A percentile compares a stretch with the other conserved stretches of the same genome.
Conservation (phyloP, 2,888 invertebrate species). For the Ophion slaviceki region DNA sequence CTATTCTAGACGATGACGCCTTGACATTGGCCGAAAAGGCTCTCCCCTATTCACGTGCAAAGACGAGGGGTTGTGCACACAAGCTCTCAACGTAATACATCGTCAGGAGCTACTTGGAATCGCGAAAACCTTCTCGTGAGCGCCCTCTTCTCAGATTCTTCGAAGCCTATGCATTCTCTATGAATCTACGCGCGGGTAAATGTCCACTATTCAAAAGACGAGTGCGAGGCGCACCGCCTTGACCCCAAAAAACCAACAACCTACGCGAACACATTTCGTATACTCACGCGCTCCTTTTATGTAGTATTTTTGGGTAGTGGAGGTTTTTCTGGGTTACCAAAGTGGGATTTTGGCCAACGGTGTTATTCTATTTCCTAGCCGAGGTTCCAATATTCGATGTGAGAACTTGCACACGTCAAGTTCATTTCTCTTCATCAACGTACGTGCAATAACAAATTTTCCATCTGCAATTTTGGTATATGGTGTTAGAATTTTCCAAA, state of each 20-base stretch:
- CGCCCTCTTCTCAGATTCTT: not conserved
- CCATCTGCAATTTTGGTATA: not conserved
- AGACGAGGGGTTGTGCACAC: conserved; percentile 53
- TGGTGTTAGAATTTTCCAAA: not conserved
- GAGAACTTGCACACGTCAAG: not conserved
- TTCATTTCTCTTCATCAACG: not conserved
- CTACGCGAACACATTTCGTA: not conserved
- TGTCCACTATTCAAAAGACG: conserved; percentile 11
- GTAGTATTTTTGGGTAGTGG: not conserved
- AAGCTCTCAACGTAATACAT: conserved; percentile 22
- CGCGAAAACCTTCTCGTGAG: conserved; percentile 30
- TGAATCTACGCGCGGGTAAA: not conserved
- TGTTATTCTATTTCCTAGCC: not conserved
- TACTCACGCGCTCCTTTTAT: not conserved
- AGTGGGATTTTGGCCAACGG: not conserved
- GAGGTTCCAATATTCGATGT: not conserved
- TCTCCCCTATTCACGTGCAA: conserved; percentile 45
- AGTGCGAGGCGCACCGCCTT: conserved; percentile 44
- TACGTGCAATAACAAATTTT: not conserved
- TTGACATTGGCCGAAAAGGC: conserved; percentile 13
- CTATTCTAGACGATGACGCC: too few species aligned
- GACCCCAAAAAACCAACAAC: conserved; percentile 22
- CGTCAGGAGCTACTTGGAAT: conserved; percentile 26
- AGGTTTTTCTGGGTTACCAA: not conserved
- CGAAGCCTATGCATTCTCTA: not conserved